Base-by-base conservation (phyloP, 2,888 invertebrate genomes). In the Chesias legatella region DNA sequence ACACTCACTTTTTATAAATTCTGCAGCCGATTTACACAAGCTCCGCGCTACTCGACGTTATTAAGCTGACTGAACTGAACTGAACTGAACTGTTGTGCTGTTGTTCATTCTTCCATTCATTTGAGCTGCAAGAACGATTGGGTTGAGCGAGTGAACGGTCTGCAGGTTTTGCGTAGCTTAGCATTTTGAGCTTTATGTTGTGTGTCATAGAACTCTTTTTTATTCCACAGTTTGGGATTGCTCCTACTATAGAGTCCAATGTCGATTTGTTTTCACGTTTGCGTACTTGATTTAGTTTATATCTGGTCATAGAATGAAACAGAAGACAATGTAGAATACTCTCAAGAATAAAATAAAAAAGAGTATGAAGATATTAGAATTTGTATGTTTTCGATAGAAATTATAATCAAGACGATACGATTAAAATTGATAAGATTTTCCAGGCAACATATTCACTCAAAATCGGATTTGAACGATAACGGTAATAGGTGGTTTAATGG, bases 1-100 rank as follows among this genome's bases (percentile, higher is more conserved):
- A 30, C 21, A 39, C 47, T 43, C 30, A 43, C 43, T 33, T 36
- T 43, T 33, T 17, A 7, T 22, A 23, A 39, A 17, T 24, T 47
- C 32, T 38, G 17, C 31, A 40, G 34, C 40, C 33, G 29, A 13
- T 36, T 36, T 3, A 36, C 45, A 36, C 40, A 23, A 29, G 40
- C 33, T 36, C 23, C 45, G 24, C 36, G 26, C 36, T 33, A 33
- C 10, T 26, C 20, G 29, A 29, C 25, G 20, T 28, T 8, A 11
- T 35, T n/a, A n/a, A n/a, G n/a, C n/a, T n/a, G n/a, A n/a, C n/a
- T n/a, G n/a, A n/a, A n/a, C n/a, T n/a, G n/a, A n/a, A 43, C 40
- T 37, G 26, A n/a, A 48, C 48, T 48, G 37, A 39, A 43, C 27
- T 20, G 26, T 3, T 3, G 11, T 9, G 30, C 9, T 22, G 22